Base-by-base conservation (phyloP, 1,140 invertebrate genomes). In the Polypedilum vanderplanki region DNA sequence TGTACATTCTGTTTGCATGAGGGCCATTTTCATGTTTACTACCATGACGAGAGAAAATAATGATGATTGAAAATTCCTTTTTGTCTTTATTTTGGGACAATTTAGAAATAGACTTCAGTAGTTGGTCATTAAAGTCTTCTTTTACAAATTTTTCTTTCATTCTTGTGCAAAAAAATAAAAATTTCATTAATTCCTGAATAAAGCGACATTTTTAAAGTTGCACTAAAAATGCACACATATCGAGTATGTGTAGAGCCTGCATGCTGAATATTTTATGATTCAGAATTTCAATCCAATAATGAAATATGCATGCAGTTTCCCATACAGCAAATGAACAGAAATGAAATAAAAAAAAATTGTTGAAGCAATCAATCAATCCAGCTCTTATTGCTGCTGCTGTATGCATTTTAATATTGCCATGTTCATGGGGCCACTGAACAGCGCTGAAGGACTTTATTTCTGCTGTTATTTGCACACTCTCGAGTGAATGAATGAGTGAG, bases 401-500 rank as follows among this genome's bases (percentile, higher is more conserved):
- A 33, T 57, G 46, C 46, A n/a, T 57, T 57, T 57, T 12, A 57
- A n/a, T 57, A n/a, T 57, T 57, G 46, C n/a, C 46, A 57, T n/a
- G 12, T 57, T n/a, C n/a, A 15, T n/a, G 46, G 46, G 46, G 46
- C 3, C 12, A 15, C 46, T 57, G 46, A 57, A 57, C 46, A 57
- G 12, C 46, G n/a, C 12, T 57, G 46, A 57, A 57, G 46, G 46
- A 57, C 46, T 57, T 57, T 57, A 12, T 12, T 57, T 12, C 46
- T n/a, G n/a, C 12, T 12, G 12, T 57, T 57, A n/a, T 57, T n/a
- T 57, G 15, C 41, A 46, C 15, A 12, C 15, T 46, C 41, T 9
- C 15, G 15, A 12, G 4, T n/a, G n/a, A n/a, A 57, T 57, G 46
- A 57, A 15, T 57, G 12, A 57, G 46, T 12, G 12, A 57, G 24